Base-by-base conservation (phyloP, 2,797 vertebrate genomes). In the Sylvilagus floridanus region DNA sequence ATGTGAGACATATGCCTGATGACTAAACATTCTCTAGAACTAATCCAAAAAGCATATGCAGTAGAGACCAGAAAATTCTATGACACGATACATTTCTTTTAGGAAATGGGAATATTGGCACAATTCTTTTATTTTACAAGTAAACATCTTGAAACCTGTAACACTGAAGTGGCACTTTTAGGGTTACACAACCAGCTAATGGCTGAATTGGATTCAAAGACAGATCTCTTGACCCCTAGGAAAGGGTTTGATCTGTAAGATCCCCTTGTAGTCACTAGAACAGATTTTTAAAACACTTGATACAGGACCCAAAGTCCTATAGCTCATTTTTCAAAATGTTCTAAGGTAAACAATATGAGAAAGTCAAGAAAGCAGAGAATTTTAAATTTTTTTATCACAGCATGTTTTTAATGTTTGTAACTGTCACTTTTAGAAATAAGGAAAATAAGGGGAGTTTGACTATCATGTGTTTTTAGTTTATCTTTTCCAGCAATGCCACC, bases 401-500 rank as follows among this genome's bases (percentile, higher is more conserved):
- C 37, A 24, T 86, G 26, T 83, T 86, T 95, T 84, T 35, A 83
- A 42, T 79, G 60, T 66, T 32, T 47, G 63, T 30, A 97, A 78
- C 88, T 90, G 90, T 96, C 94, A 94, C n/a, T 96, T 87, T 52
- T 78, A 95, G 83, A 92, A 96, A 84, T 37, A 37, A 37, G 37
- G 37, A 6, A 37, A 37, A 37, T 0, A 84, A 93, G 26, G 54
- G 60, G 37, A 85, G 50, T n/a, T 77, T 57, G 32, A n/a, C 65
- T 66, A 7, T 12, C 6, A 0, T 79, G 24, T 88, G 84, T 9
- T 92, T 90, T 62, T 97, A 97, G 94, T 90, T 97, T 92, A 90
- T 95, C 90, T 96, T 95, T 95, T 89, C 75, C 68, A 94, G 78
- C 88, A 97, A 91, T 75, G 96, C 97, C 96, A 97, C 69, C 84